A percentile compares a stretch with the other conserved stretches of the same genome.
phyloP scores from a whole-genome alignment of 2,888 invertebrate genomes.

The Timema cristinae region DNA sequence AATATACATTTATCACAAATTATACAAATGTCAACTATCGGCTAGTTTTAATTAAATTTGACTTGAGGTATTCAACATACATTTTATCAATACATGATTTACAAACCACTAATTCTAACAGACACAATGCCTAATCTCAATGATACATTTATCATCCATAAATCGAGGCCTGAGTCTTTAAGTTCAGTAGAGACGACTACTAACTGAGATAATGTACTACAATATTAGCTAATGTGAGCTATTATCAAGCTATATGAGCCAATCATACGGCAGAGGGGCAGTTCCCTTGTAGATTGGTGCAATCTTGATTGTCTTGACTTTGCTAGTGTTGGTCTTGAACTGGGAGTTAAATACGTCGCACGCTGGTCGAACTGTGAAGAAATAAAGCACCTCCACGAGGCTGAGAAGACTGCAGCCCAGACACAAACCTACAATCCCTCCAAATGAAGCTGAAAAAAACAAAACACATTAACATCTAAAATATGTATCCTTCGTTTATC shows the following conservation, averaged over 20 bases:
- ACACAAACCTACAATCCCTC: constrained; percentile 29
- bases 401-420: constrained; percentile 30
- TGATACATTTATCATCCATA: no score
- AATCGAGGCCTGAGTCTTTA: no score
- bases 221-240: background rate
- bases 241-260: background rate
- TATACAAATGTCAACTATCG: no score
- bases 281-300: background rate
- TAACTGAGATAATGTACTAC: no score
- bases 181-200: no score
- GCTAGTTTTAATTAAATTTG: no score
- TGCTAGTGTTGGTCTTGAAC: background rate
- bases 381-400: constrained; percentile 27
- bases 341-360: background rate
- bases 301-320: background rate
- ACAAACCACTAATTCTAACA: no score
- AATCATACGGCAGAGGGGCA: background rate
- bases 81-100: no score
- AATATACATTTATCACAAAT: no score
- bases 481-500: background rate
- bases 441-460: constrained; percentile 28
- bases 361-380: constrained; percentile 26
- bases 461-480: background rate
- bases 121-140: no score
- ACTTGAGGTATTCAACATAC: no score